Conservation (phyloP, 2,113 vertebrate species). For the Otolemur garnettii region DNA sequence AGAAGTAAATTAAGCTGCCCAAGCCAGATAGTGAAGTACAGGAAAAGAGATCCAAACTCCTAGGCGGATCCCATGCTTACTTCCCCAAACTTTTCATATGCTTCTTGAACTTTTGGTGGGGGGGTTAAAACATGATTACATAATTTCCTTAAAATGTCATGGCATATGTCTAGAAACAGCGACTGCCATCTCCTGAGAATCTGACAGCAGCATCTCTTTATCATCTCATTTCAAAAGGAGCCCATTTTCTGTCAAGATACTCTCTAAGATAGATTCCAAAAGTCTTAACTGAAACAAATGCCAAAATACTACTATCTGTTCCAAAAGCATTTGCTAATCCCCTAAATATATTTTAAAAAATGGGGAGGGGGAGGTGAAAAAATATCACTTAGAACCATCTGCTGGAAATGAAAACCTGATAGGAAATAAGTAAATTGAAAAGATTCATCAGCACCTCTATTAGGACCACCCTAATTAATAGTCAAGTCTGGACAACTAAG, state of each 20-base stretch:
- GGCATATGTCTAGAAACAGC: constrained; percentile 59
- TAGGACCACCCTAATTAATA: not conserved
- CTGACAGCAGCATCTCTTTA: constrained; percentile 44
- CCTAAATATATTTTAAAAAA: constrained; percentile 7
- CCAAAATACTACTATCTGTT: constrained; percentile 71
- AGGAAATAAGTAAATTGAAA: not conserved
- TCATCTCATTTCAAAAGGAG: constrained; percentile 56
- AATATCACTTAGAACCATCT: constrained; percentile 55
- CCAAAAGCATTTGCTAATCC: constrained; percentile 71
- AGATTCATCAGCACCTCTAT: not conserved
- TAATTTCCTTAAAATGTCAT: constrained; percentile 44
- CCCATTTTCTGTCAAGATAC: constrained; percentile 78
- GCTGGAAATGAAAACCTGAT: not conserved
- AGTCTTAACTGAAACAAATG: constrained; percentile 68
- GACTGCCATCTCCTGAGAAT: constrained; percentile 34
- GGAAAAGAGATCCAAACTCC: fast-evolving
- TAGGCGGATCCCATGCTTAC: not conserved
- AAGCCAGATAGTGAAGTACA: not conserved
- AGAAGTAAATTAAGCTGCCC: not conserved
- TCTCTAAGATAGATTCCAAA: constrained; percentile 53
- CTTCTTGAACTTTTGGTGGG: not conserved
- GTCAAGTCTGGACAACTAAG: not conserved
- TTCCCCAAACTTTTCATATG: not conserved
- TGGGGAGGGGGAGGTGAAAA: not conserved
- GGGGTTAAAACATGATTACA: not conserved